phyloP scores from a whole-genome alignment of 1,140 invertebrate species.

The Drosophila nigrodunni region DNA sequence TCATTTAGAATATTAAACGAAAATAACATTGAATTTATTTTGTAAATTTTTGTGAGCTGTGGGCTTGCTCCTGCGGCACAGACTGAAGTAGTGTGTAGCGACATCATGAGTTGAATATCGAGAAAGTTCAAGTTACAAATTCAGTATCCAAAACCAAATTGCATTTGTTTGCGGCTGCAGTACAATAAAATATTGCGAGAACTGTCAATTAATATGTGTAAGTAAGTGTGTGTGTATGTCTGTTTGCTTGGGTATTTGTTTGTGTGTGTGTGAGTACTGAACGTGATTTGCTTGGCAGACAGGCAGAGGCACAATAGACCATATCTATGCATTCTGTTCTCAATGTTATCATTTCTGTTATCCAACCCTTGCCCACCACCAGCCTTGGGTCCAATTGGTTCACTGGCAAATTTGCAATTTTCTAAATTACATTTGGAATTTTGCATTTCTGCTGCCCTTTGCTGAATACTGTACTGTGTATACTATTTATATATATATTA shows the following conservation, averaged over 20 bases:
- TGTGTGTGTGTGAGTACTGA: slow-evolving; percentile 8
- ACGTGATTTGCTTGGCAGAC: slow-evolving; percentile 50
- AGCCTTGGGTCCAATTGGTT: slow-evolving; percentile 10
- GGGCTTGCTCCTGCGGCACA: background rate
- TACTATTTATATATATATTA: background rate
- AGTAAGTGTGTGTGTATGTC: slow-evolving; percentile 10
- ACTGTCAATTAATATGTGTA: slow-evolving; percentile 63
- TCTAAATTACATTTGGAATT: slow-evolving; percentile 76
- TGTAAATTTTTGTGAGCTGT: background rate
- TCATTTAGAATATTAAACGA: background rate
- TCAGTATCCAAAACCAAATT: slow-evolving; percentile 15
- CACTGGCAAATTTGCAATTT: slow-evolving; percentile 58
- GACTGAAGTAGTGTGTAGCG: background rate
- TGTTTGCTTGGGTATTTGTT: slow-evolving; percentile 10
- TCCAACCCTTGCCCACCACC: background rate
- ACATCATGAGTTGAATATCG: slow-evolving; percentile 11
- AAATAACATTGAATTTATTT: slow-evolving; percentile 11
- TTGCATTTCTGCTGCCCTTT: slow-evolving; percentile 59
- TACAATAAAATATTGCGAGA: slow-evolving; percentile 21
- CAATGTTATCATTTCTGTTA: background rate
- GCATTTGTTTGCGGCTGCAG: slow-evolving; percentile 33
- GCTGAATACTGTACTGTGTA: background rate
- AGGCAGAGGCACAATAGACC: slow-evolving; percentile 20
- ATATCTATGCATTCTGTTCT: slow-evolving; percentile 3
- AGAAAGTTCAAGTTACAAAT: slow-evolving; percentile 23